Percentiles rank a stretch among this genome's conserved stretches.
Evolutionary conservation across 2,113 vertebrate genomes (phyloP).

Genomic region (Acanthochromis polyacanthus): DNA sequence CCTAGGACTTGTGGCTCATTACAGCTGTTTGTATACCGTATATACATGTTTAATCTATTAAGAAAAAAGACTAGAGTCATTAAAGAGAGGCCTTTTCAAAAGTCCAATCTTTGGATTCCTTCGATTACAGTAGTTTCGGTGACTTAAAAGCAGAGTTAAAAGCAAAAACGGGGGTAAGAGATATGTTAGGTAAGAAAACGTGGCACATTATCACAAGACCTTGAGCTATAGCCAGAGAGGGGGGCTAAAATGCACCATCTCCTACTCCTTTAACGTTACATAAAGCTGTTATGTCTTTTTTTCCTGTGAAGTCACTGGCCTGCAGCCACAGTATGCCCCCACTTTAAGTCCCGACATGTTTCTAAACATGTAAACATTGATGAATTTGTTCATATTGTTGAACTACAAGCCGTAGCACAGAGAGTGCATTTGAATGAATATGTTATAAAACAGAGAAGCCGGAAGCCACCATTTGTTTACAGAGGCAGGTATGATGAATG

Average conservation of each 20-base stretch:
- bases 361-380: conserved; percentile 58
- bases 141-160: not conserved
- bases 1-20: conserved; percentile 2
- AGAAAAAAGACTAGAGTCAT: conserved; percentile 16
- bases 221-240: conserved; percentile 23
- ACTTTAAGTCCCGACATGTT: conserved; percentile 54
- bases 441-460: conserved; percentile 39
- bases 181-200: conserved; percentile 1
- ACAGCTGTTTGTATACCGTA: conserved; percentile 25
- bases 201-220: conserved; percentile 18
- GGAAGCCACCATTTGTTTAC: conserved; percentile 54
- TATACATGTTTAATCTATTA: conserved; percentile 3
- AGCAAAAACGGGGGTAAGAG: conserved; percentile 3
- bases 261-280: conserved; percentile 49
- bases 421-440: conserved; percentile 30
- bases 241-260: conserved; percentile 48
- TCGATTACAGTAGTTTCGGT: not conserved
- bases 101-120: not conserved
- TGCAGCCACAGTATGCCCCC: conserved; percentile 51
- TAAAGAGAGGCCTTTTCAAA: conserved; percentile 1
- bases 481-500: conserved; percentile 57
- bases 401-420: conserved; percentile 18
- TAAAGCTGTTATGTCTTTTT: conserved; percentile 67
- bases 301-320: conserved; percentile 47
- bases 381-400: conserved; percentile 43